Conservation (phyloP, 2,113 vertebrate species). For the Taurulus bubalis region DNA sequence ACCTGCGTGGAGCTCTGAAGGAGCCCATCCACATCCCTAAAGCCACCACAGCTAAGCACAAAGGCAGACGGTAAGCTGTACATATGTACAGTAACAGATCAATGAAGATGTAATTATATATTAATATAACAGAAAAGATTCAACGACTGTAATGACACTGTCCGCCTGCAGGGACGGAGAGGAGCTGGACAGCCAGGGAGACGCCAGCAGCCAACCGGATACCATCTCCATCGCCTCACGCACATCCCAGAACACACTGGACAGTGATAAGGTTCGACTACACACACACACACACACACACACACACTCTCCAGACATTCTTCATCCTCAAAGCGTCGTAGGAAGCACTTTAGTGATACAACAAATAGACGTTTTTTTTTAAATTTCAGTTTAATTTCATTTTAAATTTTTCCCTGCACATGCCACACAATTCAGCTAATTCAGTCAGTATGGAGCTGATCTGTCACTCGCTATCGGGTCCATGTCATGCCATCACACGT, state of each 20-base stretch:
- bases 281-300: not conserved
- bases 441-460: not conserved
- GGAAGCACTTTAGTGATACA: not conserved
- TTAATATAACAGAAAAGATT: not conserved
- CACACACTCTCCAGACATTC: not conserved
- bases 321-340: not conserved
- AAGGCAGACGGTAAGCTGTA: constrained; percentile 88
- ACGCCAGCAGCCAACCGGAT: constrained; percentile 97
- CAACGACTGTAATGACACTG: not conserved
- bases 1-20: constrained; percentile 97
- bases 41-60: constrained; percentile 92
- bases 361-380: too few species aligned
- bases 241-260: constrained; percentile 98
- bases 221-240: constrained; percentile 98
- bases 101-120: not conserved
- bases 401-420: not conserved
- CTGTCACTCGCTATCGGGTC: constrained; percentile 8
- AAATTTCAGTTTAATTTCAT: not conserved
- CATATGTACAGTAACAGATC: not conserved
- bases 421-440: not conserved
- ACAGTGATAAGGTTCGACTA: constrained; percentile 94
- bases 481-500: not conserved
- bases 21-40: constrained; percentile 99
- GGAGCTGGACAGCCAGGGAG: constrained; percentile 98
- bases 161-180: constrained; percentile 91